Percentiles rank a stretch among this genome's conserved stretches.
Conservation (phyloP, 2,113 vertebrate genomes). For the Anser brachyrhynchus region DNA sequence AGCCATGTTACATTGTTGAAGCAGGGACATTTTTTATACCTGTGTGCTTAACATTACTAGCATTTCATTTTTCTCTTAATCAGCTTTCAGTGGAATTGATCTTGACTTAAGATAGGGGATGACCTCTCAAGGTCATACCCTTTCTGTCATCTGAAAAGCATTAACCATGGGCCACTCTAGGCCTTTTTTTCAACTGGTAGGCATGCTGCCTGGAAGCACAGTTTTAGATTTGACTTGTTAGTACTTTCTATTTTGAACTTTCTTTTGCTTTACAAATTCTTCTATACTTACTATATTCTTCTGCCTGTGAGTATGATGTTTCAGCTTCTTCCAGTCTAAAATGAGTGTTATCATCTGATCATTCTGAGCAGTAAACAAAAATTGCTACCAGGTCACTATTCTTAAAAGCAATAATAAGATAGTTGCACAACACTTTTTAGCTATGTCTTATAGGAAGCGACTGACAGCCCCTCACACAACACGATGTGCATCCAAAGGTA, state of each 20-base stretch:
- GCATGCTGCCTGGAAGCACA: background rate
- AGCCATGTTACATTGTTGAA: background rate
- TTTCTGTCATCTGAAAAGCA: slow-evolving; percentile 64
- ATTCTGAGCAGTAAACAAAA: background rate
- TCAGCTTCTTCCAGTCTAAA: background rate
- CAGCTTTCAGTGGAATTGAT: slow-evolving; percentile 53
- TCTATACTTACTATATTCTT: background rate
- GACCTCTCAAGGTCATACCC: slow-evolving; percentile 59
- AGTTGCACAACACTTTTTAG: background rate
- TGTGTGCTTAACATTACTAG: slow-evolving; percentile 33
- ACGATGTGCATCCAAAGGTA: background rate
- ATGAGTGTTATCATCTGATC: background rate
- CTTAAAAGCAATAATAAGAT: background rate
- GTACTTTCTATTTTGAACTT: background rate
- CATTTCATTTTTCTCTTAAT: slow-evolving; percentile 60
- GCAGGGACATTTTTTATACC: slow-evolving; percentile 32
- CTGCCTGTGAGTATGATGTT: background rate
- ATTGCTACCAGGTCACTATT: background rate
- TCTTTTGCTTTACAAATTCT: background rate
- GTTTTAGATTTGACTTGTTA: background rate
- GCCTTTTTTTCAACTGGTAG: background rate
- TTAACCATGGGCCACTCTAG: background rate
- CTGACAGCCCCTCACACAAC: background rate
- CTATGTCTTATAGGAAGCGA: background rate
- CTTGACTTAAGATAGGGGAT: slow-evolving; percentile 56